Conservation (phyloP, 2,797 vertebrate genomes). For the Malurus splendens region DNA sequence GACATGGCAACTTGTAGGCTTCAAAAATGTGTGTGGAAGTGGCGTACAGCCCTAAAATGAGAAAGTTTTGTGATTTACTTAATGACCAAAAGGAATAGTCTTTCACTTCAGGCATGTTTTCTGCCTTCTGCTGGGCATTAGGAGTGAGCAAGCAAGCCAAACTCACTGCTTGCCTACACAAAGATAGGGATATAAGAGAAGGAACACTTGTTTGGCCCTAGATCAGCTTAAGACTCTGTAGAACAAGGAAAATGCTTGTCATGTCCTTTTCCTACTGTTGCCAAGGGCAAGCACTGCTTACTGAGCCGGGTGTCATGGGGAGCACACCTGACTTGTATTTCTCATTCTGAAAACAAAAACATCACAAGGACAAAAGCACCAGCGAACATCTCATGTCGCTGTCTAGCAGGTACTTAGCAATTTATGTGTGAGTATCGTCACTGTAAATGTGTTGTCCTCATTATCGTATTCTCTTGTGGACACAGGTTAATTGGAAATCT, state of each 20-base stretch:
- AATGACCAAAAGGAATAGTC: neutral
- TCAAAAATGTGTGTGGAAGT: neutral
- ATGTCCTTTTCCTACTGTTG: neutral
- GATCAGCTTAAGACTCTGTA: neutral
- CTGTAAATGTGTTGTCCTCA: neutral
- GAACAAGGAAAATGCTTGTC: neutral
- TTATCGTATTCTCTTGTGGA: neutral
- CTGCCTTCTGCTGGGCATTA: neutral
- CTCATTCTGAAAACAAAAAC: neutral
- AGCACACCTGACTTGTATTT: neutral
- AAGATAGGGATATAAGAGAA: neutral
- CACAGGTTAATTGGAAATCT: slow-evolving; percentile 50
- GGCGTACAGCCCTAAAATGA: neutral
- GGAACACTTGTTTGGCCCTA: neutral
- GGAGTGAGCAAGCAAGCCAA: neutral
- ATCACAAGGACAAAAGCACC: neutral
- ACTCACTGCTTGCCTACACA: neutral
- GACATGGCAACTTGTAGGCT: neutral
- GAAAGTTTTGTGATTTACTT: neutral
- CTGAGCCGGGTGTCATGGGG: neutral
- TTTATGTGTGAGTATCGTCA: neutral
- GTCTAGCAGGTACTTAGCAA: neutral
- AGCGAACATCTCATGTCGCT: neutral
- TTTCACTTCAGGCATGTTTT: neutral
- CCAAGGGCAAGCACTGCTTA: neutral